Percentiles rank a stretch among this genome's conserved stretches.
Evolutionary conservation across 2,888 invertebrate genomes (phyloP).

Genomic region (Chalcosyrphus nemorum): DNA sequence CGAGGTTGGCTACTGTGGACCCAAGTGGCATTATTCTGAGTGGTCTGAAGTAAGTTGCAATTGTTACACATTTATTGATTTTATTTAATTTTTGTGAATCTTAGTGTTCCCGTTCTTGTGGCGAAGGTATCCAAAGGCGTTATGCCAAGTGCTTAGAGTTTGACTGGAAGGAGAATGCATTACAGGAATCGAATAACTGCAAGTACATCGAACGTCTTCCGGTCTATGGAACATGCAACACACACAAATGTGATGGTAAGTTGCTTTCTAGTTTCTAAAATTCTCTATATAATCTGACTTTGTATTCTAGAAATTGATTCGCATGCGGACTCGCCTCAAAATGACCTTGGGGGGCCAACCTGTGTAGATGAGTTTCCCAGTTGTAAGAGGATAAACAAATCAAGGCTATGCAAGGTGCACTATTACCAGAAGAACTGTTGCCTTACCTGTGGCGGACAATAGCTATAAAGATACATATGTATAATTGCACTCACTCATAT

Average conservation of each 20-base stretch:
- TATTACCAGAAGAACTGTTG: slow-evolving; percentile 93
- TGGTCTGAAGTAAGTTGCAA: slow-evolving; percentile 83
- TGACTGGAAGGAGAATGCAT: slow-evolving; percentile 78
- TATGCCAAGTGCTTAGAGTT: slow-evolving; percentile 83
- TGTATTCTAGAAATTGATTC: slow-evolving; percentile 66
- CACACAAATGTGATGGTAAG: slow-evolving; percentile 82
- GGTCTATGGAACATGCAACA: slow-evolving; percentile 83
- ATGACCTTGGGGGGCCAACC: slow-evolving; percentile 76
- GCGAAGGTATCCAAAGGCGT: slow-evolving; percentile 83
- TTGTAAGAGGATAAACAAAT: slow-evolving; percentile 91
- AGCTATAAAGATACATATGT: slow-evolving; percentile 12
- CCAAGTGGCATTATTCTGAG: slow-evolving; percentile 84
- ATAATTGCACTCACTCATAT: neutral
- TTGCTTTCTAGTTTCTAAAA: neutral
- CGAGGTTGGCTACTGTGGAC: slow-evolving; percentile 77
- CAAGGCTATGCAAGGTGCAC: slow-evolving; percentile 90
- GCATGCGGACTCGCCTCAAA: slow-evolving; percentile 45
- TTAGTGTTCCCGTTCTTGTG: slow-evolving; percentile 84
- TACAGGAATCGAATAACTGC: slow-evolving; percentile 81
- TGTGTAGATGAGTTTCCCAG: slow-evolving; percentile 87
- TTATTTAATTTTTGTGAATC: slow-evolving; percentile 18
- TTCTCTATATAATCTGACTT: neutral
- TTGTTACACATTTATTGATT: neutral
- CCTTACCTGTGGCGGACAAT: slow-evolving; percentile 83
- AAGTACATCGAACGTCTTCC: slow-evolving; percentile 82